Evolutionary conservation across 2,888 invertebrate genomes (phyloP), one percentile per base, ranked within the genome.

Genomic region (Perizoma affinitatum): DNA sequence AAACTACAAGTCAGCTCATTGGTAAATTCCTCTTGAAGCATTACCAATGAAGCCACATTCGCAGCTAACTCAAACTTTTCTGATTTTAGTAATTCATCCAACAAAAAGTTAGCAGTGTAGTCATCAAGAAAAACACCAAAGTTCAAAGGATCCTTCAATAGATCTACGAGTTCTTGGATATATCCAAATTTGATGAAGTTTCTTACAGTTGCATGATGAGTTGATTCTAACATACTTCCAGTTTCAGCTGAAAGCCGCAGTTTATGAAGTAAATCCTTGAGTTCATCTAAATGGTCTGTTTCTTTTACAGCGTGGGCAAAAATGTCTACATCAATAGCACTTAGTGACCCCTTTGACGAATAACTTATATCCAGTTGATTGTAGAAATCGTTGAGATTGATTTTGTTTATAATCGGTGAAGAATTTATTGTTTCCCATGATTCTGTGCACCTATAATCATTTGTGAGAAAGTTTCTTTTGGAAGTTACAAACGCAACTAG

Each of bases 91-190:
- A 97, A 95, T 57, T 94, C 93, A 79, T 98, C 96, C 88, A 99
- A 92, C 42, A 98, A 85, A 53, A 98, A 90, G 83, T 97, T 97
- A 6, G 95, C 95, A 38, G 94, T 93, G 71, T 95, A 96, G 63
- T 94, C 86, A 86, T 99, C 98, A n/a, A 97, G 94, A 80, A 98
- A 98, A 40, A 99, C 86, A 1, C 99, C 99, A 91, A 96, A 99
- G 77, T 96, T 96, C 10, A 96, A 82, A 56, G 97, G 95, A 81
- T 98, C 96, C 75, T 96, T 94, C 48, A 99, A 88, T 6, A 98
- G 92, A 10, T 93, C 88, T 0, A 97, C 78, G 9, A 98, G 86
- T 56, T 95, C 94, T 10, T 94, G 93, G n/a, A 92, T 83, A 67
- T 94, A 89, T 6, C 93, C 93, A 70, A 84, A 82, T 49, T 93